Conservation (phyloP, 2,888 invertebrate genomes). For the Drosophila buzzatii region DNA sequence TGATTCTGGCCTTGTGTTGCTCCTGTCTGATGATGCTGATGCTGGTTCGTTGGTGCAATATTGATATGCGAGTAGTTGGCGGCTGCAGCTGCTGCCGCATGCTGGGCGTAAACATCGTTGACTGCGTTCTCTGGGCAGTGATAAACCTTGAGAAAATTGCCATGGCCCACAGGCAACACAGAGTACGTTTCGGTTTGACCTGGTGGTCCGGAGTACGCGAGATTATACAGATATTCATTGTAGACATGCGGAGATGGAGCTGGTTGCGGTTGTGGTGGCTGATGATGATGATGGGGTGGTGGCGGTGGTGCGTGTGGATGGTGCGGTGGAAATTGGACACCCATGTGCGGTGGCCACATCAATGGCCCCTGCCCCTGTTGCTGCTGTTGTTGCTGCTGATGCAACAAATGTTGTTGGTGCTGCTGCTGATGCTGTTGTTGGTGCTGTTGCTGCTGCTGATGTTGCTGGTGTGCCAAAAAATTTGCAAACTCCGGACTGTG, state of each 20-base stretch:
- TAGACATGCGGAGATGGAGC: conserved; percentile 66
- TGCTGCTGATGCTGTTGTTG: conserved; percentile 13
- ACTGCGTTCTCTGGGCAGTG: conserved; percentile 81
- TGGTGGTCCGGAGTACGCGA: conserved; percentile 64
- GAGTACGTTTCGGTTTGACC: conserved; percentile 83
- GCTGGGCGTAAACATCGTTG: conserved; percentile 60
- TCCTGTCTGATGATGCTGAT: conserved; percentile 47
- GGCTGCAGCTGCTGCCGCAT: conserved; percentile 27
- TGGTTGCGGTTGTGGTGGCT: conserved; percentile 52
- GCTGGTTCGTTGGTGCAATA: conserved; percentile 63
- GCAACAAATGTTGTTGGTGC: conserved; percentile 37
- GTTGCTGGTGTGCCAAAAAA: conserved; percentile 65
- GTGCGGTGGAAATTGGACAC: conserved; percentile 56
- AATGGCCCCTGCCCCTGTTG: conserved; percentile 53
- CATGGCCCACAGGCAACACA: conserved; percentile 84
- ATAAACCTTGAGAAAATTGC: conserved; percentile 84
- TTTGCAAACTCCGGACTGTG: conserved; percentile 60
- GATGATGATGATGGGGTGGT: conserved; percentile 30
- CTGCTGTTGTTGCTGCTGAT: conserved; percentile 40
- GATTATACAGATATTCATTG: conserved; percentile 78
- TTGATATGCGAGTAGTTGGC: conserved; percentile 65
- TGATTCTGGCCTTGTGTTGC: conserved; percentile 24
- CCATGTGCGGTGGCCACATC: conserved; percentile 63
- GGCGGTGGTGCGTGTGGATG: conserved; percentile 46
- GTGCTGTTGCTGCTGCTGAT: conserved; percentile 27